phyloP scores from a whole-genome alignment of 2,113 vertebrate species.

The Paratilapia polleni region DNA sequence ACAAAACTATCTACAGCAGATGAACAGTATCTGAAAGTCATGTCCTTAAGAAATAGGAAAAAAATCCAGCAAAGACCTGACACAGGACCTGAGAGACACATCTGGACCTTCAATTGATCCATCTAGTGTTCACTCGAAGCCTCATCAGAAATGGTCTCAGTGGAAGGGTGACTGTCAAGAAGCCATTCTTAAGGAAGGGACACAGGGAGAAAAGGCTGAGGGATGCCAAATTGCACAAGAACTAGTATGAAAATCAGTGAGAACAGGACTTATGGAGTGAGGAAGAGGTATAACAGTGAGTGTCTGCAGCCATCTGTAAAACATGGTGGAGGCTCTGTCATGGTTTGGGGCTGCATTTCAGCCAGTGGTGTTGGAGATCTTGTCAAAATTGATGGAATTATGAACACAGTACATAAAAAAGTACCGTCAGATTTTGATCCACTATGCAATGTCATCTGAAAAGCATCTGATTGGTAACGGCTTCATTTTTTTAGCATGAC shows the following conservation, averaged over 20 bases:
- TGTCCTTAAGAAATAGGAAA: too few relatives aligned
- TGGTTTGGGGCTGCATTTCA: not conserved
- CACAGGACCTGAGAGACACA: too few relatives aligned
- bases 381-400: too few relatives aligned
- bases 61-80: too few relatives aligned
- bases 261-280: not conserved
- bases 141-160: not conserved
- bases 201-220: not conserved
- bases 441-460: not conserved
- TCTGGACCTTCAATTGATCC: too few relatives aligned
- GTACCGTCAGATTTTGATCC: not conserved
- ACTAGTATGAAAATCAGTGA: not conserved
- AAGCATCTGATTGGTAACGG: not conserved
- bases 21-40: too few relatives aligned
- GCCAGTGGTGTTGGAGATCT: not conserved
- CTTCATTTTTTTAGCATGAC: not conserved
- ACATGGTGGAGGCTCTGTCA: not conserved
- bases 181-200: not conserved
- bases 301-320: not conserved
- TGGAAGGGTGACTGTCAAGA: not conserved
- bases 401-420: not conserved
- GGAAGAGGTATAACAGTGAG: not conserved
- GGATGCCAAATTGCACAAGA: not conserved
- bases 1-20: too few relatives aligned
- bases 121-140: too few relatives aligned